These are phyloP conservation scores for Parnassius mnemosyne DNA, from an alignment of 2,888 invertebrate genomes.

Conservation along the genomic window DNA sequence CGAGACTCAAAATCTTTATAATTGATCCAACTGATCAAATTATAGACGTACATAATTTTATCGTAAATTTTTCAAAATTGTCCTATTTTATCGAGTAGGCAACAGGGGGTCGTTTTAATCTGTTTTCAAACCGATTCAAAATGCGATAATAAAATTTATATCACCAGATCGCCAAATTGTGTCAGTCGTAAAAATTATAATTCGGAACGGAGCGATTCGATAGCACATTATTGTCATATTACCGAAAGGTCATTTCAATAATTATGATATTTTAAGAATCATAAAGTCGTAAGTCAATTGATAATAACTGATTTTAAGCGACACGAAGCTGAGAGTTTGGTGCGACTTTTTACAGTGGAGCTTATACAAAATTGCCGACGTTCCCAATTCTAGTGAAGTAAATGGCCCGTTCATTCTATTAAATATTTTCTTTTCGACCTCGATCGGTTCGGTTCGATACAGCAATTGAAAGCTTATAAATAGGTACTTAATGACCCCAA, in stretches of 20 bases:
- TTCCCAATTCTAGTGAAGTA: slow-evolving; percentile 9
- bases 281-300: slow-evolving; percentile 19
- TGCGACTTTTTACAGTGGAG: slow-evolving; percentile 8
- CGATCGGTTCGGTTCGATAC: slow-evolving; percentile 12
- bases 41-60: slow-evolving; percentile 25
- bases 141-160: slow-evolving; percentile 23
- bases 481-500: slow-evolving; percentile 9
- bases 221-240: slow-evolving; percentile 22
- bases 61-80: slow-evolving; percentile 27
- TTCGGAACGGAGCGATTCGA: slow-evolving; percentile 12
- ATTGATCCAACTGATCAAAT: slow-evolving; percentile 17
- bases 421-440: slow-evolving; percentile 19
- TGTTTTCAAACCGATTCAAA: slow-evolving; percentile 27
- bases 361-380: slow-evolving; percentile 4
- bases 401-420: slow-evolving; percentile 10
- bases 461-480: slow-evolving; percentile 16
- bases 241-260: slow-evolving; percentile 24
- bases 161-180: slow-evolving; percentile 12
- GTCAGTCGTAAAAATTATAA: slow-evolving; percentile 22
- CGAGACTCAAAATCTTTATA: slow-evolving; percentile 4
- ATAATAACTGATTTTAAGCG: slow-evolving; percentile 10
- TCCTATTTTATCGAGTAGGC: slow-evolving; percentile 24
- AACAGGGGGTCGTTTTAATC: slow-evolving; percentile 30
- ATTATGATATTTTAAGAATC: slow-evolving; percentile 23
- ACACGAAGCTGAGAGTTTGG: slow-evolving; percentile 3